Evolutionary conservation across 37 sponge, comb jelly and placozoan species (phyloP), one percentile per base, ranked within the genome.

Genomic region (Crambe crambe): DNA sequence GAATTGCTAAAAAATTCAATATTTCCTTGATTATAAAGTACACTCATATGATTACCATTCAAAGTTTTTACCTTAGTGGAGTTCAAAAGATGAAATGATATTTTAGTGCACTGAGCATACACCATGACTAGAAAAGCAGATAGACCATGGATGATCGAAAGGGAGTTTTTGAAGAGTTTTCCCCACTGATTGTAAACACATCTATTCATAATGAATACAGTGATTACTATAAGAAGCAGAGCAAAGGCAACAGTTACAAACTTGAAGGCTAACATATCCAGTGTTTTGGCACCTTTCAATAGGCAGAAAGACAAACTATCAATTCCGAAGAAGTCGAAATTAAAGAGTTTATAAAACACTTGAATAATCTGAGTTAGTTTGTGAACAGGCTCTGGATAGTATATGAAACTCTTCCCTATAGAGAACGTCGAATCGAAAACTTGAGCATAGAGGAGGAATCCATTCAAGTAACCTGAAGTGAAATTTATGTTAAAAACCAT

Each of bases 171-270:
- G 1, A 57, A 8, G 27, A 40, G 37, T 18, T 27, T 10, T 22
- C 12, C 63, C 15, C 67, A 64, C n/a, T n/a, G n/a, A n/a, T n/a
- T n/a, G n/a, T n/a, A n/a, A n/a, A n/a, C n/a, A n/a, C n/a, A n/a
- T 0, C 5, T 4, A 2, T 62, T 73, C 54, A 82, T 2, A 0
- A 60, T 22, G 40, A 73, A 5, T 1, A 77, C 47, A 9, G 26
- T 37, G 25, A 25, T 5, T 20, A 57, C 25, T 10, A 84, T 22
- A 21, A 83, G 67, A 15, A 34, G 59, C 1, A 84, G 5, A 15
- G 85, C 85, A 76, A 56, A 84, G 3, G 70, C 20, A 26, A 84
- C 35, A 0, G 86, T 74, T 21, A 85, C 67, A 43, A 65, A 85
- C 43, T 78, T 85, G 51, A 85, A 42, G 1, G 66, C 73, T 32